Evolutionary conservation across 2,888 invertebrate genomes (phyloP), one percentile per base, ranked within the genome.

Genomic region (Rapana venosa): DNA sequence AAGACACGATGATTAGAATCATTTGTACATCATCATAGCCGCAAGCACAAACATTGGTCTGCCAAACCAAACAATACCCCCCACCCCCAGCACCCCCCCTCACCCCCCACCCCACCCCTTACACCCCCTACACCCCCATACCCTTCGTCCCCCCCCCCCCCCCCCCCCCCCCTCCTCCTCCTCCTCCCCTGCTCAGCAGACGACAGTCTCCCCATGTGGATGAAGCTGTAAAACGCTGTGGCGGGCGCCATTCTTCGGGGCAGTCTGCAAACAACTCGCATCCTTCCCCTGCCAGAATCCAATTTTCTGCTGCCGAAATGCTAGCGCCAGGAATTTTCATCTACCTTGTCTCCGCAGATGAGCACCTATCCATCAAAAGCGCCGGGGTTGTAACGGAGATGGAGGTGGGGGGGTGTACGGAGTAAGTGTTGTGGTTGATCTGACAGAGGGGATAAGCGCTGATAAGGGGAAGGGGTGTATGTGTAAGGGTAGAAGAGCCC

Each of bases 291-390:
- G 89, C 70, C 89, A 77, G 89, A 84, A 89, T 89, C 85, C 89
- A 89, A 89, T 89, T 89, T 89, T 89, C 89, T 89, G 89, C 85
- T 70, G 84, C 74, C 85, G 89, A 89, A 89, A 89, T 85, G 74
- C 85, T 85, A 89, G 83, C 36, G 89, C 74, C 85, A 89, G 85
- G 89, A 89, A 89, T 89, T 83, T 89, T 85, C 89, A 89, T 89
- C 89, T 89, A n/a, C 85, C 89, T 89, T 89, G 89, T 89, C 89
- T 89, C 74, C 35, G 85, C 36, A 47, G 89, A 84, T 70, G 83
- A 84, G 84, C 66, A 85, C 70, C 89, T 85, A 89, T 89, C 89
- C 89, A 89, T 89, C 89, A 89, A 70, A 89, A 70, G 36, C 30
- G 22, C 35, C 20, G 83, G 20, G n/a, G 85, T 66, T 85, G 84